Conservation (phyloP, 2,888 invertebrate species). For the Ophion ellenae region DNA sequence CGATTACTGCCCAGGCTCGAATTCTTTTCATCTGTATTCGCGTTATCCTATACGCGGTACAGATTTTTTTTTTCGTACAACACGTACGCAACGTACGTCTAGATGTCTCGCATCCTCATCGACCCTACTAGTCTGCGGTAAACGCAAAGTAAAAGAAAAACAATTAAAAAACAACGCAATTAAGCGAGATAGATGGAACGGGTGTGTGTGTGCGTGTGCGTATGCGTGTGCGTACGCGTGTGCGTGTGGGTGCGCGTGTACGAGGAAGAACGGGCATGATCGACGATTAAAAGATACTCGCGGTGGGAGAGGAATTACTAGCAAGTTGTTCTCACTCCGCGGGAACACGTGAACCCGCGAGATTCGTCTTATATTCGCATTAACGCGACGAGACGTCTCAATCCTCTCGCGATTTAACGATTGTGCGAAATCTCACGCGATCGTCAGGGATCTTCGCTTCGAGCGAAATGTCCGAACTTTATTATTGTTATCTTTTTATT, state of each 20-base stretch:
- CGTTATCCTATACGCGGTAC: not conserved
- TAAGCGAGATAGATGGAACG: constrained; percentile 23
- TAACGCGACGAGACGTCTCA: constrained; percentile 54
- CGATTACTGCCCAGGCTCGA: constrained; percentile 45
- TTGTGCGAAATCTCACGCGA: constrained; percentile 42
- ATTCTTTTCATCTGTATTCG: constrained; percentile 29
- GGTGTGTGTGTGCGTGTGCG: not conserved
- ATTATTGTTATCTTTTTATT: constrained; percentile 34
- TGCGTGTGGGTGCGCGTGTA: not conserved
- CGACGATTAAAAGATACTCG: constrained; percentile 45
- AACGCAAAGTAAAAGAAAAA: constrained; percentile 11
- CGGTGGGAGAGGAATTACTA: constrained; percentile 8
- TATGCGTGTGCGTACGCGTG: too few species aligned
- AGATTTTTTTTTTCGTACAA: not conserved
- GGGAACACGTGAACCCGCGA: constrained; percentile 15
- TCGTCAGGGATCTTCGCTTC: constrained; percentile 43
- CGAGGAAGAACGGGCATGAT: constrained; percentile 39
- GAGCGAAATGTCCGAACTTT: constrained; percentile 28
- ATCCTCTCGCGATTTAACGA: constrained; percentile 58
- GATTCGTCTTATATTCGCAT: constrained; percentile 41
- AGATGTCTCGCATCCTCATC: not conserved
- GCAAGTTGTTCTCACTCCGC: not conserved
- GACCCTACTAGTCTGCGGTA: too few species aligned
- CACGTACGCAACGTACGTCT: not conserved
- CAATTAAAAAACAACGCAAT: constrained; percentile 25